These are phyloP conservation scores for Microtus montanus DNA, from an alignment of 2,113 vertebrate species.

Conservation along the genomic window DNA sequence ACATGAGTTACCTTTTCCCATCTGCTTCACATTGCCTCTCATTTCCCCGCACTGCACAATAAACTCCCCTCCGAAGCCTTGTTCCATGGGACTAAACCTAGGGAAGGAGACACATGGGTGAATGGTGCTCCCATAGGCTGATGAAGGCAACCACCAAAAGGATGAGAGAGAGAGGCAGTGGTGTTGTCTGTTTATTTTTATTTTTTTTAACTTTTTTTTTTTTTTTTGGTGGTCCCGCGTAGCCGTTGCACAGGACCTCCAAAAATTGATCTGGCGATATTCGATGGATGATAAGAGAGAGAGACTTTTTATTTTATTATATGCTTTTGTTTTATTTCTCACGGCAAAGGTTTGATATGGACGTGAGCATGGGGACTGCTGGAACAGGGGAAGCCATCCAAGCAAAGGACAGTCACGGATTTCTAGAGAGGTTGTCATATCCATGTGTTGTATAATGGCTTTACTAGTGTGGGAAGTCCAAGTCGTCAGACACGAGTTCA, in stretches of 20 bases:
- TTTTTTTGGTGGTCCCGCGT: no score
- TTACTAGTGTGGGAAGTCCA: no score
- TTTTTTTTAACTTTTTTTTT: no score
- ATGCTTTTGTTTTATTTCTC: background rate
- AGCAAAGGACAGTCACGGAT: background rate
- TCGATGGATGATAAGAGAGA: no score
- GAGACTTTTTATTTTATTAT: background rate
- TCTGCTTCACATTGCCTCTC: background rate
- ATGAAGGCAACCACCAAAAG: background rate
- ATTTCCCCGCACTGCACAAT: accelerated
- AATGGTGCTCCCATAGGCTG: background rate
- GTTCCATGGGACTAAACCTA: background rate
- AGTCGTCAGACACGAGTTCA: background rate
- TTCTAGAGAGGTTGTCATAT: background rate
- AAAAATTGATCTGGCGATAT: no score
- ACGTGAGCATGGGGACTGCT: no score
- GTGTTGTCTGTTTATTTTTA: background rate
- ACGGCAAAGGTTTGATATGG: background rate
- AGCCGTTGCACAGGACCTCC: no score
- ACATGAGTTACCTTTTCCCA: background rate
- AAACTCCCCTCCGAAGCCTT: no score
- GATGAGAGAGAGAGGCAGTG: background rate
- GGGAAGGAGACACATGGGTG: background rate
- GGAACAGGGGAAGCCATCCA: background rate
- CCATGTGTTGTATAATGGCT: background rate